Evolutionary conservation across 2,113 vertebrate species (phyloP), one percentile per base, ranked within the genome.

Genomic region (Urocitellus parryii): DNA sequence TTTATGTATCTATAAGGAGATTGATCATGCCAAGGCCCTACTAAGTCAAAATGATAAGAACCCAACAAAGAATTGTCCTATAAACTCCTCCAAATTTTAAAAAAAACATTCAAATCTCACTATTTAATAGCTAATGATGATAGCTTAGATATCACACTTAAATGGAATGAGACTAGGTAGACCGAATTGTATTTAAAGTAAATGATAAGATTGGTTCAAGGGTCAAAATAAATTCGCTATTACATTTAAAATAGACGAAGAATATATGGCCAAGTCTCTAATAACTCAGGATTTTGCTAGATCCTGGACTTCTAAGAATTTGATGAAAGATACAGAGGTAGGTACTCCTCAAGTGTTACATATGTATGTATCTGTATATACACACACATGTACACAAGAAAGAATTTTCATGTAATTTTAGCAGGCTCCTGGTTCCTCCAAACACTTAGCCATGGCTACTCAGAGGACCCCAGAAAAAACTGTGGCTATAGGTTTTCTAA

Each of bases 21-120:
- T 27, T 53, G 45, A 94, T 90, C 81, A 90, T 72, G 39, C 56
- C 90, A 96, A 87, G 68, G 42, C 16, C 61, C 78, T 61, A 72
- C n/a, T 85, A 53, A 76, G 22, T 76, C 83, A 53, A 94, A 96
- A 68, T 39, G 56, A 17, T 42, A 89, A 92, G 37, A 81, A 77
- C 7, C 3, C 24, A 96, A 82, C 34, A 51, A 77, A 88, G 25
- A 70, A 42, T 9, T 2, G 4, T 0, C 3, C 20, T 16, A 42
- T 8, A 58, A 79, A 88, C 5, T 32, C 37, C 13, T 96, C 63
- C 48, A 78, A 78, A 88, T 48, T 34, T 61, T 32, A 83, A 93
- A 51, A 32, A 87, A 95, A 90, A 34, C 65, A 78, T 10, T 78
- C 63, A 92, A 72, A 79, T 70, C 39, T 45, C 51, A 53, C 39